phyloP scores from a whole-genome alignment of 2,113 vertebrate genomes.

The Cottus gobio region DNA sequence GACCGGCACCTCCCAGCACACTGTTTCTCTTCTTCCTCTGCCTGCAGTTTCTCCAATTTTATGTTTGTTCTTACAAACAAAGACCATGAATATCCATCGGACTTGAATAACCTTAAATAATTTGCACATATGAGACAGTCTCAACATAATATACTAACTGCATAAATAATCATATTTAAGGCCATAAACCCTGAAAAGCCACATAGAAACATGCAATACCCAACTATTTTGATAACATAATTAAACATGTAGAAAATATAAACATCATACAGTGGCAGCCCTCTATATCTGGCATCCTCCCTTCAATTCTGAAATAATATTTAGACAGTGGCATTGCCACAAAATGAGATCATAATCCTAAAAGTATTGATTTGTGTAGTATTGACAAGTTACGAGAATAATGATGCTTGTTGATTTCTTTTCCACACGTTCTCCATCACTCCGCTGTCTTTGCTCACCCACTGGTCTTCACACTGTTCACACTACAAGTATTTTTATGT shows the following conservation, averaged over 20 bases:
- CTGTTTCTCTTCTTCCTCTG: neutral
- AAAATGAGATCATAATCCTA: neutral
- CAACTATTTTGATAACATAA: conserved; percentile 12
- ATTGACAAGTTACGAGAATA: neutral
- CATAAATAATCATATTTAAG: conserved; percentile 32
- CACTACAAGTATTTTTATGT: neutral
- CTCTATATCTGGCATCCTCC: neutral
- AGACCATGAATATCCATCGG: neutral
- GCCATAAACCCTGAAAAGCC: conserved; percentile 3
- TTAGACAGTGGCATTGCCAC: neutral
- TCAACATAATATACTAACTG: conserved; percentile 22
- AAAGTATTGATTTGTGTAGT: neutral
- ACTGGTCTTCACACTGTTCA: conserved; percentile 20
- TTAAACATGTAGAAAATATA: conserved; percentile 8
- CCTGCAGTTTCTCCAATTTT: neutral
- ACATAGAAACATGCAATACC: conserved; percentile 2
- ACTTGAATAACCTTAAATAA: conserved; percentile 33
- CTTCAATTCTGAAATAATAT: neutral
- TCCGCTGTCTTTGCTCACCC: conserved; percentile 17
- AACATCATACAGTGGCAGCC: neutral
- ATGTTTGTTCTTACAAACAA: neutral
- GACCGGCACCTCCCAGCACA: neutral
- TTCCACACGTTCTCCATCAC: neutral
- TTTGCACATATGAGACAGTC: neutral
- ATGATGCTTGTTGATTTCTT: neutral